Evolutionary conservation across 2,888 invertebrate species (phyloP).

Genomic region (Biston betularia): DNA sequence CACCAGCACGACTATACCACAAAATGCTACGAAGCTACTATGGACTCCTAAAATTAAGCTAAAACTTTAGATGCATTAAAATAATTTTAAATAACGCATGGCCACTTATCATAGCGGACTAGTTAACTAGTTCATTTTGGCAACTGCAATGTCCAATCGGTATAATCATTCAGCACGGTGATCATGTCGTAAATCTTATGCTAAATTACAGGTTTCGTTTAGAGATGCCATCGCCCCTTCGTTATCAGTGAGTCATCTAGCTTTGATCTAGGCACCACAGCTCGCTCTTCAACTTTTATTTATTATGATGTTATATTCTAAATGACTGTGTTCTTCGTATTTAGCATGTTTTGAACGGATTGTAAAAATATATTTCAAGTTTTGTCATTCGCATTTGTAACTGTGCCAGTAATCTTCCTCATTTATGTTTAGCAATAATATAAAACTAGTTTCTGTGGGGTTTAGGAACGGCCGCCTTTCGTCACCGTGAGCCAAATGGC

Average conservation of each 20-base stretch:
- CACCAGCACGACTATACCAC: not conserved
- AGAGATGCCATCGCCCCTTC: conserved; percentile 62
- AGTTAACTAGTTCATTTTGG: conserved; percentile 74
- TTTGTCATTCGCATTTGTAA: conserved; percentile 7
- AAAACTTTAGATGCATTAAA: conserved; percentile 38
- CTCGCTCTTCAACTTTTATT: conserved; percentile 22
- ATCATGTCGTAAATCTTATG: conserved; percentile 75
- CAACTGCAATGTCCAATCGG: conserved; percentile 70
- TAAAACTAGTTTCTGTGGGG: conserved; percentile 2
- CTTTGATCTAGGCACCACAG: conserved; percentile 35
- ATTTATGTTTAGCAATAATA: not conserved
- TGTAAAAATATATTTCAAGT: conserved; percentile 18
- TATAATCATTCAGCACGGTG: conserved; percentile 71
- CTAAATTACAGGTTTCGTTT: conserved; percentile 70
- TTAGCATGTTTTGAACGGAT: conserved; percentile 12
- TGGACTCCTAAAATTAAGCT: conserved; percentile 37
- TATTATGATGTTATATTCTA: conserved; percentile 34
- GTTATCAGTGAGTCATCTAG: conserved; percentile 70
- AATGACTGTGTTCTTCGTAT: conserved; percentile 19
- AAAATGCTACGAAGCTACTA: not conserved
- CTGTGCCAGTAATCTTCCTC: not conserved
- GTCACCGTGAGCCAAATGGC: no score
- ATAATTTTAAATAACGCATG: conserved; percentile 36
- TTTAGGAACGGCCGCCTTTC: no score
- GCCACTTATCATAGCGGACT: conserved; percentile 56